phyloP scores from a whole-genome alignment of 2,113 vertebrate species.

The Callaeas wilsoni region DNA sequence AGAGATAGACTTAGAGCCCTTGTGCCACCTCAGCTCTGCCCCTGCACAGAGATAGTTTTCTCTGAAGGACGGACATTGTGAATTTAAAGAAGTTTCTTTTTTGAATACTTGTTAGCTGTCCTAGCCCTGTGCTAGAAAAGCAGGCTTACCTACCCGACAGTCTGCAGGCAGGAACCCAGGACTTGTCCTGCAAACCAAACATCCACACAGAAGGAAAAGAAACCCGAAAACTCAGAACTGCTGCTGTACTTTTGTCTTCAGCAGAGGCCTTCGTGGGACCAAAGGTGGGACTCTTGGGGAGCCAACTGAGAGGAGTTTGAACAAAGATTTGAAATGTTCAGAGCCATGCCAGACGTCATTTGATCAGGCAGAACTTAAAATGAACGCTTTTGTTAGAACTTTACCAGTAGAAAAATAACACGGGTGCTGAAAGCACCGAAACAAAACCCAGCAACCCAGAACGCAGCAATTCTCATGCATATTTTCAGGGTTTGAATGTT shows the following conservation, averaged over 20 bases:
- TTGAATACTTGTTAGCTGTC: not conserved
- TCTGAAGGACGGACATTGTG: not conserved
- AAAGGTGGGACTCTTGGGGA: not conserved
- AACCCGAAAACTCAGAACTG: not conserved
- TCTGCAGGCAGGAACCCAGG: not conserved
- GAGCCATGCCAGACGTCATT: not conserved
- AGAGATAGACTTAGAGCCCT: slow-evolving; percentile 11
- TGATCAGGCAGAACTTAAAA: not conserved
- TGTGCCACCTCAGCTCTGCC: not conserved
- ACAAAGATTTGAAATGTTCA: not conserved
- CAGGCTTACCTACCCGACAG: fast-evolving
- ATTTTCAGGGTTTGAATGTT: not conserved
- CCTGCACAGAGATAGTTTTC: not conserved
- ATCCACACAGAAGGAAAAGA: fast-evolving
- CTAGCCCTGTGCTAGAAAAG: not conserved
- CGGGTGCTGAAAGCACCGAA: not conserved
- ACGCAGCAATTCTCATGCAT: not conserved
- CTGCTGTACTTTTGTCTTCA: not conserved
- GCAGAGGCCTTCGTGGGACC: not conserved
- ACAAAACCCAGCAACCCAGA: not conserved
- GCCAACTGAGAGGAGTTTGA: not conserved
- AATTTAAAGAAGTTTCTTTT: slow-evolving; percentile 9
- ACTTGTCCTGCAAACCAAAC: not conserved
- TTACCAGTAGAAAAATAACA: not conserved
- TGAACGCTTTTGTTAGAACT: not conserved